phyloP scores from a whole-genome alignment of 2,888 invertebrate genomes.

The Mimachlamys varia region DNA sequence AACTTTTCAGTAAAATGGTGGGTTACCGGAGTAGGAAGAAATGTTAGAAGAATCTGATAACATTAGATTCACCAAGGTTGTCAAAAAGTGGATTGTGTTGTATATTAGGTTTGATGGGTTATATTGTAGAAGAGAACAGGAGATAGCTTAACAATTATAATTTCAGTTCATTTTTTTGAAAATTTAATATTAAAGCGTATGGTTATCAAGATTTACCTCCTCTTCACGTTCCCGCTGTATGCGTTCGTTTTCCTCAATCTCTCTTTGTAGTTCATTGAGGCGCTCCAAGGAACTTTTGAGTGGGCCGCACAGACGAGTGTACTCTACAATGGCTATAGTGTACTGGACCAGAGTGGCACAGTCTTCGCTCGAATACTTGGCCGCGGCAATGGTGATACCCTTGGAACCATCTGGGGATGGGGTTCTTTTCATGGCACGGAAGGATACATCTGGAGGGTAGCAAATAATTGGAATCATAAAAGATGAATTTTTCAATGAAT shows the following conservation, averaged over 20 bases:
- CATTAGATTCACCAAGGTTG: no score
- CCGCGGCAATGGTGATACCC: slow-evolving; percentile 79
- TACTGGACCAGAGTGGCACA: slow-evolving; percentile 80
- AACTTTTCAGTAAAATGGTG: no score
- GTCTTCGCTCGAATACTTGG: slow-evolving; percentile 81
- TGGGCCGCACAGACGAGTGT: slow-evolving; percentile 77
- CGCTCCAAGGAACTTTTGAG: slow-evolving; percentile 75
- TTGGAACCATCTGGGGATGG: slow-evolving; percentile 69
- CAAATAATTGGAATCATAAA: neutral
- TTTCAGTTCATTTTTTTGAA: neutral
- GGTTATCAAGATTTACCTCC: slow-evolving; percentile 67
- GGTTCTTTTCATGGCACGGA: slow-evolving; percentile 70
- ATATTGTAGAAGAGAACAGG: neutral
- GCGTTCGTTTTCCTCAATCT: slow-evolving; percentile 80
- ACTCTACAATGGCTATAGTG: slow-evolving; percentile 81
- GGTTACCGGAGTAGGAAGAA: no score
- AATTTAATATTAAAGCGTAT: neutral
- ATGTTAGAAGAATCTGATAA: no score
- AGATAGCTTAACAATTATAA: neutral
- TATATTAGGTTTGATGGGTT: neutral
- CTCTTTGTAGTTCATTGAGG: slow-evolving; percentile 77
- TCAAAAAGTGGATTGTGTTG: no score
- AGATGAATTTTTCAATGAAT: neutral
- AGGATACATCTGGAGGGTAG: slow-evolving; percentile 62
- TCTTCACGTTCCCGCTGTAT: slow-evolving; percentile 76